Percentiles rank a stretch among this genome's conserved stretches.
phyloP scores from a whole-genome alignment of 2,113 vertebrate genomes.

The Malurus alboscapulatus region DNA sequence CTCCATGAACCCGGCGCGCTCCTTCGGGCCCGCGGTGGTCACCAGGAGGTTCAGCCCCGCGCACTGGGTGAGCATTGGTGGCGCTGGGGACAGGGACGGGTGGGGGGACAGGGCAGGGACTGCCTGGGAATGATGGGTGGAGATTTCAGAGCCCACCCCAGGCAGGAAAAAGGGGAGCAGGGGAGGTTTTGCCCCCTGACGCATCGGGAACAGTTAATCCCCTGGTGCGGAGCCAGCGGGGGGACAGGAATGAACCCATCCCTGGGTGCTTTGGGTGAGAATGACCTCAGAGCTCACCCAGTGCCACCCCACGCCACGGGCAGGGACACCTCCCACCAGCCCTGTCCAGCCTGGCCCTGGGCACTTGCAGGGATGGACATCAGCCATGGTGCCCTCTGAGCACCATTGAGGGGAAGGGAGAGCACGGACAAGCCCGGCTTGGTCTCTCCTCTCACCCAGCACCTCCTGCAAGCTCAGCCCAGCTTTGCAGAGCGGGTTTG shows the following conservation, averaged over 20 bases:
- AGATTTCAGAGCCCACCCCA: background rate
- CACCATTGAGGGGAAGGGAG: background rate
- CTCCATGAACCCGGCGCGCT: constrained; percentile 83
- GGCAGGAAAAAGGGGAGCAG: background rate
- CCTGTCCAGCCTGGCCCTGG: background rate
- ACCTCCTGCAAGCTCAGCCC: background rate
- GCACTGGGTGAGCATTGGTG: constrained; percentile 73
- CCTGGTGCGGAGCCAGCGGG: background rate
- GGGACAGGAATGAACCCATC: background rate
- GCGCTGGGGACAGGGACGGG: background rate
- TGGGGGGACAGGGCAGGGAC: background rate
- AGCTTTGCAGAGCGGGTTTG: background rate
- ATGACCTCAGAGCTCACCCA: background rate
- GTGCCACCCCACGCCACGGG: background rate
- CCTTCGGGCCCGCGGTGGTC: constrained; percentile 74
- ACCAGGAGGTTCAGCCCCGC: constrained; percentile 63
- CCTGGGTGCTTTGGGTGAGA: background rate
- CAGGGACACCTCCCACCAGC: background rate
- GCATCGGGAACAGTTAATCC: accelerated
- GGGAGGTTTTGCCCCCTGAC: background rate
- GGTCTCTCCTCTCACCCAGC: background rate
- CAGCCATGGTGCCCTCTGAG: accelerated
- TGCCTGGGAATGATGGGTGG: background rate
- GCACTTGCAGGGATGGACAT: background rate
- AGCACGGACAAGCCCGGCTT: background rate